Percentiles rank a stretch among this genome's conserved stretches.
These are phyloP conservation scores for Lanius ludovicianus DNA, from an alignment of 2,113 vertebrate species.

Conservation along the genomic window DNA sequence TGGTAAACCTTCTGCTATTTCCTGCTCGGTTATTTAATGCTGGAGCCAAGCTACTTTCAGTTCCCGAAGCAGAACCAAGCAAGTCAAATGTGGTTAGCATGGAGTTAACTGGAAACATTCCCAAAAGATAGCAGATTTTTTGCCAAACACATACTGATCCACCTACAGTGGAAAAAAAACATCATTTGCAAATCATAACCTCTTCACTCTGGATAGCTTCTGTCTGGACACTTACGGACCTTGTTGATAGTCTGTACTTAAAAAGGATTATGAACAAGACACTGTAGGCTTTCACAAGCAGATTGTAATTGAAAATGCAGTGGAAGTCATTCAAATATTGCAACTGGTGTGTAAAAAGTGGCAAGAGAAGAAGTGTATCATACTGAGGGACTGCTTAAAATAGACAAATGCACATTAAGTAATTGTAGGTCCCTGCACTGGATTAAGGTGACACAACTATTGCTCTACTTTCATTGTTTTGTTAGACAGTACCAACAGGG, in stretches of 20 bases:
- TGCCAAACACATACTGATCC: not conserved
- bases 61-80: slow-evolving; percentile 61
- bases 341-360: not conserved
- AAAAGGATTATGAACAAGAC: not conserved
- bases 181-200: not conserved
- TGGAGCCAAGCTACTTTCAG: slow-evolving; percentile 52
- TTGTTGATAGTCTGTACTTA: not conserved
- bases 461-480: not conserved
- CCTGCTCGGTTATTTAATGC: slow-evolving; percentile 34
- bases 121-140: slow-evolving; percentile 50
- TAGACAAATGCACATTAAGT: not conserved
- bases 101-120: slow-evolving; percentile 57
- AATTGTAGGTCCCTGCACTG: not conserved
- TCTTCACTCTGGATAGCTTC: not conserved
- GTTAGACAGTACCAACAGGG: not conserved
- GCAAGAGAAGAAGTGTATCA: not conserved
- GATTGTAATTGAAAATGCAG: not conserved
- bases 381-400: not conserved
- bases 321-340: not conserved
- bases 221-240: not conserved
- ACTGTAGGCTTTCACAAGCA: not conserved
- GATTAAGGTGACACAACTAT: not conserved
- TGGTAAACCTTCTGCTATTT: slow-evolving; percentile 59
- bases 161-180: slow-evolving; percentile 3
- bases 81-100: slow-evolving; percentile 31